Evolutionary conservation across 2,797 vertebrate species (phyloP).

Genomic region (Melanotaenia nigrans): DNA sequence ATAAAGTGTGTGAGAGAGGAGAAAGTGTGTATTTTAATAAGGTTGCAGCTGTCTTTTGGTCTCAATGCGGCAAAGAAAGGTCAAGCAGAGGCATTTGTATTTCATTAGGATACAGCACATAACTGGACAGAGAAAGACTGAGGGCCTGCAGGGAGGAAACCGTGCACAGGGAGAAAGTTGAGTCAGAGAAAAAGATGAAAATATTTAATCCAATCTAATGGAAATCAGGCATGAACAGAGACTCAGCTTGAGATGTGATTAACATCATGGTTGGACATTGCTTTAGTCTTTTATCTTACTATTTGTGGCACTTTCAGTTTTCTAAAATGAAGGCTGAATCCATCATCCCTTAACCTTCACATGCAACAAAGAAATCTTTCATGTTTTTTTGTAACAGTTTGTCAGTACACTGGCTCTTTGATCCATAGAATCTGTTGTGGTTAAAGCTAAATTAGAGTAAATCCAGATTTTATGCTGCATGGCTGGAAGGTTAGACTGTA

Average conservation of each 20-base stretch:
- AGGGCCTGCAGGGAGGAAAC: conserved; percentile 33
- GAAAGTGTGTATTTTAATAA: conserved; percentile 63
- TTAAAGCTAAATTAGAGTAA: conserved; percentile 36
- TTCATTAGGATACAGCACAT: conserved; percentile 54
- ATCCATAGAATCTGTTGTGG: conserved; percentile 17
- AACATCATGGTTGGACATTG: conserved; percentile 25
- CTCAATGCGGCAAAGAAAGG: conserved; percentile 53
- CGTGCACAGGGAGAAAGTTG: conserved; percentile 18
- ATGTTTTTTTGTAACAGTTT: conserved; percentile 26
- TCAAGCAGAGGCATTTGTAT: conserved; percentile 74
- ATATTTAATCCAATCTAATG: conserved; percentile 42
- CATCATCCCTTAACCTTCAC: conserved; percentile 10
- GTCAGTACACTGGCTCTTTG: conserved; percentile 16
- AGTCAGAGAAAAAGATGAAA: conserved; percentile 28
- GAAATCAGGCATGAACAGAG: conserved; percentile 35
- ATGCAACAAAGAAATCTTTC: conserved; percentile 10
- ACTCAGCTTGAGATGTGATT: conserved; percentile 48
- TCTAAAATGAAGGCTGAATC: conserved; percentile 10
- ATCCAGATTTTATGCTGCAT: conserved; percentile 26
- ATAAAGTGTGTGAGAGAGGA: conserved; percentile 29
- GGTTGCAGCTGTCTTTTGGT: conserved; percentile 53
- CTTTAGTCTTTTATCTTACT: conserved; percentile 8
- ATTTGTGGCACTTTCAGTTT: conserved; percentile 23
- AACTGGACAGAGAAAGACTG: conserved; percentile 26
- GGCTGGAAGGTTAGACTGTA: conserved; percentile 30